Evolutionary conservation across 2,888 invertebrate genomes (phyloP), one percentile per base, ranked within the genome.

Genomic region (Pterobdella sp.): DNA sequence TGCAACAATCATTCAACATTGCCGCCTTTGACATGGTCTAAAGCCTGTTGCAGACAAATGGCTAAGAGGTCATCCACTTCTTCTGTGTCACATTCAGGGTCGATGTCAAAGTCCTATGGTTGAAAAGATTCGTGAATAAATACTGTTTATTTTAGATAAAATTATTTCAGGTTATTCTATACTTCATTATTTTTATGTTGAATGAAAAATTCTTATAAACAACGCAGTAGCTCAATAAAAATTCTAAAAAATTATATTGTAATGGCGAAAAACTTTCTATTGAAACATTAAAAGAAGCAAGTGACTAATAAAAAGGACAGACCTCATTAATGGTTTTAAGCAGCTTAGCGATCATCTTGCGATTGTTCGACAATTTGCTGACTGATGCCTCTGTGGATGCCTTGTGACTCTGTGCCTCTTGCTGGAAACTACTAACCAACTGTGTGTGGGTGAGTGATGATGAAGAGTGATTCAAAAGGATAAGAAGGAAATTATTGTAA

Each of bases 341-440:
- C 29, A 83, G 80, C 75, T 82, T 82, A 35, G 82, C 80, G 18
- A 83, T 82, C 76, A 82, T 80, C 76, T 81, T 82, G 14, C 83
- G 76, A 4, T 82, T 80, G 0, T 79, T 77, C 26, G 81, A 79
- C 56, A 82, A 77, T 74, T 82, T 82, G 56, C 76, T 72, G 52
- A 78, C 79, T 7, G 81, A 79, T 63, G 79, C 77, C 63, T 82
- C 81, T 3, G 80, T 78, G 66, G 81, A 82, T 68, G 80, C 79
- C 75, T 80, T 81, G 66, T 80, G 77, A 26, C 79, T 75, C 35
- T 79, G 77, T 7, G 82, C 81, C 73, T 82, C 82, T 22, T 80
- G 79, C 75, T 83, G 82, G 78, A 82, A 83, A 73, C 81, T 82
- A 69, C 81, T 81, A 73, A 83, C 82, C 75, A 83, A 77, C 82